Conservation (phyloP, 2,888 invertebrate genomes). For the Cinara cedri region DNA sequence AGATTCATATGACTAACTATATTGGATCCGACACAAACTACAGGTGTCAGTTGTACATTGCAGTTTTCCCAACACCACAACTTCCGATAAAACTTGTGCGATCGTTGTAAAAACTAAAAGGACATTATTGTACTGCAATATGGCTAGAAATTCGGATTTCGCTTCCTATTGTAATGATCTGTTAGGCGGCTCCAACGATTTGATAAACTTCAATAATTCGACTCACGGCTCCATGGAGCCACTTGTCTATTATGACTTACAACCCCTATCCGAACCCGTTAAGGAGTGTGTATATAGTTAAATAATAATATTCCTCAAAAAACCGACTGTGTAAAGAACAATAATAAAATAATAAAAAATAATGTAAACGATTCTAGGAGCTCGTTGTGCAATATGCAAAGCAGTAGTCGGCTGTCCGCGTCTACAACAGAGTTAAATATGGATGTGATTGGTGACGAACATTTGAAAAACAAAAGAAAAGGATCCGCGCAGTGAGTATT, state of each 20-base stretch:
- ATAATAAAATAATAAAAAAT: not conserved
- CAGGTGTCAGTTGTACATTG: constrained; percentile 43
- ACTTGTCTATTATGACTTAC: constrained; percentile 60
- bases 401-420: not conserved
- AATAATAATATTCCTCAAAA: not conserved
- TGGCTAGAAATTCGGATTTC: constrained; percentile 46
- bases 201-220: constrained; percentile 32
- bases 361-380: constrained; percentile 20
- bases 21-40: constrained; percentile 17
- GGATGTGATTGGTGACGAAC: constrained; percentile 31
- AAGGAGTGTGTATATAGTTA: constrained; percentile 59
- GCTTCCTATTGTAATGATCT: constrained; percentile 33
- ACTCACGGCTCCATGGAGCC: constrained; percentile 36
- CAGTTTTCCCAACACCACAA: not conserved
- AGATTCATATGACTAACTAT: constrained; percentile 20
- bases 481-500: constrained; percentile 48
- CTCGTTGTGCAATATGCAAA: constrained; percentile 24
- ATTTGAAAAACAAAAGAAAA: constrained; percentile 37
- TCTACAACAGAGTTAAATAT: constrained; percentile 13
- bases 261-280: constrained; percentile 58
- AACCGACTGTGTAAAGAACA: too few species aligned
- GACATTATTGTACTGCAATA: too few species aligned
- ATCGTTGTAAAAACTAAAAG: not conserved
- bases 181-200: constrained; percentile 19
- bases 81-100: not conserved